phyloP scores from a whole-genome alignment of 2,113 vertebrate species.

The Arenaria interpres region DNA sequence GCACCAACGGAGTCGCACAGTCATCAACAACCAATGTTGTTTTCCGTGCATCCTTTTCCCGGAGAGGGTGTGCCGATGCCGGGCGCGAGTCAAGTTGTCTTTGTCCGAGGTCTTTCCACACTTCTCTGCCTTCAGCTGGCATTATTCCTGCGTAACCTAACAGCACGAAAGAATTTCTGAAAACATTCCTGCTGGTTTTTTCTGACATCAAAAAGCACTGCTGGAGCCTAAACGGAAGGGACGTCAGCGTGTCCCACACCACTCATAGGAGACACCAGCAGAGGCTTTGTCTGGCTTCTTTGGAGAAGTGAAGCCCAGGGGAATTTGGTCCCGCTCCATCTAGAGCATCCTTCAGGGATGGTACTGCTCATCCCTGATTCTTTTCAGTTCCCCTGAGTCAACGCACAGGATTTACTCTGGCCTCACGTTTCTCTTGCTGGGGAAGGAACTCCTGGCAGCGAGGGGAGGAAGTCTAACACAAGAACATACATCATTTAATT shows the following conservation, averaged over 20 bases:
- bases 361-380: not conserved
- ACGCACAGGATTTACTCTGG: not conserved
- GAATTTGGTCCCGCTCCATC: not conserved
- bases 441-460: not conserved
- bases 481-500: not conserved
- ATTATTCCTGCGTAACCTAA: not conserved
- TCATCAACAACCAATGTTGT: not conserved
- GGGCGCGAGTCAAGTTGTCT: not conserved
- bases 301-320: not conserved
- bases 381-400: not conserved
- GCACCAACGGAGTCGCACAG: not conserved
- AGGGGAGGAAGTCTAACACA: not conserved
- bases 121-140: not conserved
- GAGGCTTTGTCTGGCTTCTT: not conserved
- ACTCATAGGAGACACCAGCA: not conserved
- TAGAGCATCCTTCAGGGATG: not conserved
- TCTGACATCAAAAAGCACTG: not conserved
- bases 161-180: not conserved
- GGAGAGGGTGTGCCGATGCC: not conserved
- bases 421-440: not conserved
- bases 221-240: not conserved
- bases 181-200: not conserved
- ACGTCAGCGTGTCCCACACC: not conserved
- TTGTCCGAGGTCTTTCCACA: not conserved
- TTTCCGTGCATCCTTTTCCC: not conserved